Conservation (phyloP, 2,888 invertebrate species). For the Ditula angustiorana region DNA sequence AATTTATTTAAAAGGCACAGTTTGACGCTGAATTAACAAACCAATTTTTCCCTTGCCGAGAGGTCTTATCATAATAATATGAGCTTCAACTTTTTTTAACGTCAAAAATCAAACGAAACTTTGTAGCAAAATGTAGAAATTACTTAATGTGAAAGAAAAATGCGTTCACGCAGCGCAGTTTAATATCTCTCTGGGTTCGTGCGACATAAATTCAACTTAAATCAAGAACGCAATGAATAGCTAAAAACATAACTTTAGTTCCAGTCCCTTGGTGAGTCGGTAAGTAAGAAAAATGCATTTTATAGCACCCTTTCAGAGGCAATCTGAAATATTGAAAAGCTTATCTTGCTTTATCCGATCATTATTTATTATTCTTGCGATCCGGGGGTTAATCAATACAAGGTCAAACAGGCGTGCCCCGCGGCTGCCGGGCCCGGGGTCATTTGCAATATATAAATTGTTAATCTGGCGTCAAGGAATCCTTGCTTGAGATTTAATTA, state of each 20-base stretch:
- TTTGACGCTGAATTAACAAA: no score
- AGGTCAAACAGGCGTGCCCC: constrained; percentile 19
- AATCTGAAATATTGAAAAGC: constrained; percentile 25
- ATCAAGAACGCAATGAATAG: constrained; percentile 10
- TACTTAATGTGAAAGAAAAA: not conserved
- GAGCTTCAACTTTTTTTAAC: not conserved
- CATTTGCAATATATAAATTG: constrained; percentile 27
- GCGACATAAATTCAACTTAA: constrained; percentile 15
- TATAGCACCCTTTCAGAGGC: constrained; percentile 16
- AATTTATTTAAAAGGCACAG: not conserved
- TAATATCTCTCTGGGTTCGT: not conserved
- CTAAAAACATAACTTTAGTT: constrained; percentile 13
- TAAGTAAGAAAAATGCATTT: constrained; percentile 30
- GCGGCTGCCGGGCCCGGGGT: constrained; percentile 6
- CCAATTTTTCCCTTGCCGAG: no score
- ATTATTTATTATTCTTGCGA: constrained; percentile 33
- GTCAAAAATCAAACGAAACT: not conserved
- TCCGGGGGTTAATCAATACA: constrained; percentile 26
- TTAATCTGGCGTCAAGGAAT: constrained; percentile 15
- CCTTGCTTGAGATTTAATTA: constrained; percentile 19
- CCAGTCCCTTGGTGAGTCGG: constrained; percentile 19
- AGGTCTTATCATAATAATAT: no score
- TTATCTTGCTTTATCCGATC: constrained; percentile 32
- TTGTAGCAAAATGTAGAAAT: not conserved
- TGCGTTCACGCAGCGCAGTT: not conserved